Evolutionary conservation across 2,797 vertebrate species (phyloP).

Genomic region (Nannoperca australis): DNA sequence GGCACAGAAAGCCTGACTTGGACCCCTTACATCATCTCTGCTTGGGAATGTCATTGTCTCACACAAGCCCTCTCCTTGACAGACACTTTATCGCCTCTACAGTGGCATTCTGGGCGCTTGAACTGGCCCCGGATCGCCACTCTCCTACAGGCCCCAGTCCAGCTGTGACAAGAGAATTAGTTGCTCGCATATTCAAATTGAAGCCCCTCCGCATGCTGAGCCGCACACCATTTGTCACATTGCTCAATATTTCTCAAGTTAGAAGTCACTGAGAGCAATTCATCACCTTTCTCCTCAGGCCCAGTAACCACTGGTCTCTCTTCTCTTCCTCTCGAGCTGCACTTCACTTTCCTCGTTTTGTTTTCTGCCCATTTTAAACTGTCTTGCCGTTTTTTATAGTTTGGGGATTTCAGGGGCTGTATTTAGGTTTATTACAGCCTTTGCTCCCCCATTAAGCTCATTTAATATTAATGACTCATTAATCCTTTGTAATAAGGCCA

Average conservation of each 20-base stretch:
- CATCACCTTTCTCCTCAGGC: constrained; percentile 54
- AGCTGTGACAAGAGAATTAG: constrained; percentile 71
- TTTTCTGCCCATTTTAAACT: constrained; percentile 36
- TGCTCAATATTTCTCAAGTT: constrained; percentile 61
- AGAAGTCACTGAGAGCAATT: constrained; percentile 46
- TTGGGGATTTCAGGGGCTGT: constrained; percentile 64
- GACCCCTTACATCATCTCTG: constrained; percentile 79
- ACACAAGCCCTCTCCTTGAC: constrained; percentile 58
- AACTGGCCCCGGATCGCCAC: constrained; percentile 36
- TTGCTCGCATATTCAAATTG: constrained; percentile 57
- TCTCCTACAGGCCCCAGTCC: constrained; percentile 46
- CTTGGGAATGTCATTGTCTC: constrained; percentile 67
- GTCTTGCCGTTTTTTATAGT: constrained; percentile 62
- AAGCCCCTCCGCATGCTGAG: constrained; percentile 62
- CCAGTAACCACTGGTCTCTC: constrained; percentile 1
- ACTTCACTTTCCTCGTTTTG: constrained; percentile 43
- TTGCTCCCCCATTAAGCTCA: constrained; percentile 75
- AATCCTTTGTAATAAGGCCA: constrained; percentile 81
- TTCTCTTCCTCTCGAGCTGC: constrained; percentile 21
- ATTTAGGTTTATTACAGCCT: constrained; percentile 75
- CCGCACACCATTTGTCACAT: constrained; percentile 62
- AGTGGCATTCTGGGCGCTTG: constrained; percentile 58
- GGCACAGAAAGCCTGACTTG: constrained; percentile 59
- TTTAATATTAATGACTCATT: constrained; percentile 83
- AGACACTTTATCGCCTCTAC: constrained; percentile 56